Percentiles rank a stretch among this genome's conserved stretches.
Evolutionary conservation across 2,888 invertebrate species (phyloP).

Genomic region (Lottia gigantea): DNA sequence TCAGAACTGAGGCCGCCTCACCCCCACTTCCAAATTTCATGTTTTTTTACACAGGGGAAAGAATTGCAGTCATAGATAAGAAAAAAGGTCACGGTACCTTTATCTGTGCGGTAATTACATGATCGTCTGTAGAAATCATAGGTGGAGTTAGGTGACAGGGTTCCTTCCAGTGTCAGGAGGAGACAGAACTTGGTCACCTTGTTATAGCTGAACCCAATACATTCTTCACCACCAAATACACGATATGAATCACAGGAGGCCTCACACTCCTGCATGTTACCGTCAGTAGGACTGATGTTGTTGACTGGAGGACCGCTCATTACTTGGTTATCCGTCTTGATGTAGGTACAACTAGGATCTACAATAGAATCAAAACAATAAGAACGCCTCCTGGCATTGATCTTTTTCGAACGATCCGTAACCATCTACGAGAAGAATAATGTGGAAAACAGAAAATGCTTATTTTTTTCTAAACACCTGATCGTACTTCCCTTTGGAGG

Average conservation of each 20-base stretch:
- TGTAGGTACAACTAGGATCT: slow-evolving; percentile 12
- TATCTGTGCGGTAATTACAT: slow-evolving; percentile 15
- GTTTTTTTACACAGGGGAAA: no score
- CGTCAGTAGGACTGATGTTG: neutral
- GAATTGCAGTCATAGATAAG: no score
- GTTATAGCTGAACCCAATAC: slow-evolving; percentile 27
- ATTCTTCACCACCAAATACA: slow-evolving; percentile 13
- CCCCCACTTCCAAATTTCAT: no score
- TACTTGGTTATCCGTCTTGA: neutral
- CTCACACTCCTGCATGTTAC: slow-evolving; percentile 14
- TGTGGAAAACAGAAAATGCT: no score
- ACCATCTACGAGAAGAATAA: no score
- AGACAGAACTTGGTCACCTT: slow-evolving; percentile 11
- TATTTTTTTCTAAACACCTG: no score
- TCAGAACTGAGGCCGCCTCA: no score
- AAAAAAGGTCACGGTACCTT: slow-evolving; percentile 14
- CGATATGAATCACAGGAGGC: slow-evolving; percentile 7
- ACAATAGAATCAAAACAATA: no score
- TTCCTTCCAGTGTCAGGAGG: slow-evolving; percentile 11
- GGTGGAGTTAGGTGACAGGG: neutral
- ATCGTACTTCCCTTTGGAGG: no score
- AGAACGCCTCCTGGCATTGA: no score
- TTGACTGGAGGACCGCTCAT: neutral
- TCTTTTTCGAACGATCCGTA: no score
- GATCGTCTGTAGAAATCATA: slow-evolving; percentile 23